phyloP scores from a whole-genome alignment of 2,797 vertebrate genomes.

The Cyclopterus lumpus region DNA sequence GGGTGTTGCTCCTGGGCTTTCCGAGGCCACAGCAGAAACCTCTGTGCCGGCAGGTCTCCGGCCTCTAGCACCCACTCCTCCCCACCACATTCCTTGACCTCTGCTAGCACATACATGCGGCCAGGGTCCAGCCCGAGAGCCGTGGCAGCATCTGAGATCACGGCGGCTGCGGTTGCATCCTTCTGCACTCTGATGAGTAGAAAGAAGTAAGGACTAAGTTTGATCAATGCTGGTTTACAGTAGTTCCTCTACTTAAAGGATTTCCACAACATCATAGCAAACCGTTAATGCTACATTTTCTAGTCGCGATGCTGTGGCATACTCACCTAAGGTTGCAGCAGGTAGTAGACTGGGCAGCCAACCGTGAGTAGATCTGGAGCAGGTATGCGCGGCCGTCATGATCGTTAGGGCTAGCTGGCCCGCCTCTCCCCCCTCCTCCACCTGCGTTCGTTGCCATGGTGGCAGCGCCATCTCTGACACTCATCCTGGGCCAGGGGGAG shows the following conservation, averaged over 20 bases:
- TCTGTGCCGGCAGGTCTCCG: slow-evolving; percentile 92
- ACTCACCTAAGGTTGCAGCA: slow-evolving; percentile 86
- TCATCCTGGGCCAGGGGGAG: slow-evolving; percentile 91
- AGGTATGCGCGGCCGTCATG: slow-evolving; percentile 86
- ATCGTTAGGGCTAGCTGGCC: slow-evolving; percentile 83
- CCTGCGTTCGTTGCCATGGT: slow-evolving; percentile 76
- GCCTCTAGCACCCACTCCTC: slow-evolving; percentile 97
- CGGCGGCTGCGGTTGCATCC: slow-evolving; percentile 89
- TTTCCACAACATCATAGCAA: neutral
- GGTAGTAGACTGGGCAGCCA: slow-evolving; percentile 81
- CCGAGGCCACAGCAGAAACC: slow-evolving; percentile 95
- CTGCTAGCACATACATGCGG: slow-evolving; percentile 91
- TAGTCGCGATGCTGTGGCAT: neutral
- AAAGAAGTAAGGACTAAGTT: neutral
- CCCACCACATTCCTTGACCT: slow-evolving; percentile 96
- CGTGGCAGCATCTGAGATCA: slow-evolving; percentile 88
- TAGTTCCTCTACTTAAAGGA: neutral
- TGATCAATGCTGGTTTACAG: neutral
- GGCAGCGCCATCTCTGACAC: slow-evolving; percentile 90
- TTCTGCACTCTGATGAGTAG: slow-evolving; percentile 86
- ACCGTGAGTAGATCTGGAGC: slow-evolving; percentile 93
- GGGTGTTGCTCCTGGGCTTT: slow-evolving; percentile 93
- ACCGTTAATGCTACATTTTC: neutral
- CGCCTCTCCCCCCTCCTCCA: slow-evolving; percentile 74
- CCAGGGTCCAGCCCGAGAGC: slow-evolving; percentile 87